Evolutionary conservation across 2,797 vertebrate species (phyloP).

Genomic region (Cossypha heuglini): DNA sequence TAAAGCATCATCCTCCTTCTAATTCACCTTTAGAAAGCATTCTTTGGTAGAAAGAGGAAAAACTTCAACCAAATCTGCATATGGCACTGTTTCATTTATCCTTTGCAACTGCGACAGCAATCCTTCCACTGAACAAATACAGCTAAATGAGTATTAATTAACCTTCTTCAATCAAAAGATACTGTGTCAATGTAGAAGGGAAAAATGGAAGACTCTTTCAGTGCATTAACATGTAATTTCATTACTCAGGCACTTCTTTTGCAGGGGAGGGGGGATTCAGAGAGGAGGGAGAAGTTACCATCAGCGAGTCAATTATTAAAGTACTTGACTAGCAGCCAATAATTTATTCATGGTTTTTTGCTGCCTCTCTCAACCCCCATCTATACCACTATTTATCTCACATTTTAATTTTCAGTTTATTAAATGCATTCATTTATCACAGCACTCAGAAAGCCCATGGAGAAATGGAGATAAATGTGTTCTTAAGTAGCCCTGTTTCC

Average conservation of each 20-base stretch:
- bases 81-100: conserved; percentile 5
- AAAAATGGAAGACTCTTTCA: conserved; percentile 25
- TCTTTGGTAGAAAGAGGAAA: neutral
- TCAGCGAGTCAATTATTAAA: conserved; percentile 59
- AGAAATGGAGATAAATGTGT: conserved; percentile 62
- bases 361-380: conserved; percentile 2
- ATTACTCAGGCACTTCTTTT: conserved; percentile 54
- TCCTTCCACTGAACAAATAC: conserved; percentile 60
- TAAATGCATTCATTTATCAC: conserved; percentile 75
- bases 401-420: conserved; percentile 86
- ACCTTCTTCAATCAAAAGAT: conserved; percentile 72
- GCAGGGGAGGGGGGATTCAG: neutral
- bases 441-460: conserved; percentile 51
- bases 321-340: conserved; percentile 77
- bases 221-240: conserved; percentile 67
- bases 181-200: conserved; percentile 63
- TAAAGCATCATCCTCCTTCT: neutral
- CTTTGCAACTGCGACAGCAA: neutral
- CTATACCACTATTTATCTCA: conserved; percentile 77
- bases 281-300: conserved; percentile 35
- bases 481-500: conserved; percentile 51
- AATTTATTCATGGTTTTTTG: conserved; percentile 67
- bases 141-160: conserved; percentile 76
- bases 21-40: neutral
- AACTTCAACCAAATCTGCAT: conserved; percentile 7